These are phyloP conservation scores for Nannobrachium achirus DNA, from an alignment of 2,113 vertebrate species.

Conservation along the genomic window DNA sequence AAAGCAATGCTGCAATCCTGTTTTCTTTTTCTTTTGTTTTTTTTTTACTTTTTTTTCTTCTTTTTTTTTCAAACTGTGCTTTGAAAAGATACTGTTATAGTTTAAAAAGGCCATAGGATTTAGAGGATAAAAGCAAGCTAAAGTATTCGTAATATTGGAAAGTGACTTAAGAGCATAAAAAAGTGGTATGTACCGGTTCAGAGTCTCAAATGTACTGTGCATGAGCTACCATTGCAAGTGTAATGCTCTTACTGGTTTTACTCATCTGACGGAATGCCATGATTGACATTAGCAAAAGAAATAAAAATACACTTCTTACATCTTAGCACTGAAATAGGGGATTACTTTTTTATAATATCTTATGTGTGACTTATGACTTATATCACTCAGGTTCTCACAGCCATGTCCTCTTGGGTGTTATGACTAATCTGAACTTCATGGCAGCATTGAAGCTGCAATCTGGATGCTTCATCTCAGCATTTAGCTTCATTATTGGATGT, in stretches of 20 bases:
- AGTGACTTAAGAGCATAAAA: background rate
- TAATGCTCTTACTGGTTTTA: slow-evolving; percentile 2
- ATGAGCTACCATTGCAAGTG: slow-evolving; percentile 38
- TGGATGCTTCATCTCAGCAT: no score
- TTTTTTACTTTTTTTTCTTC: no score
- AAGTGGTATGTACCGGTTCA: slow-evolving; percentile 33
- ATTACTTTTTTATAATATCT: no score
- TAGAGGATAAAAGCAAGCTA: slow-evolving; percentile 49
- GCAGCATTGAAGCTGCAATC: no score
- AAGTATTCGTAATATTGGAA: slow-evolving; percentile 41
- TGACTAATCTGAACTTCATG: no score
- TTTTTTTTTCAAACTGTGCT: slow-evolving; percentile 20
- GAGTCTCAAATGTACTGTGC: slow-evolving; percentile 26
- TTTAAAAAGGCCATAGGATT: slow-evolving; percentile 62
- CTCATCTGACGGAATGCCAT: slow-evolving; percentile 4
- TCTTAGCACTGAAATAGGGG: no score
- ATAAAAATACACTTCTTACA: no score
- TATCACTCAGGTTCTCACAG: no score
- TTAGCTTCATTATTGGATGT: background rate
- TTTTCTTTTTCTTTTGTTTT: slow-evolving; percentile 19
- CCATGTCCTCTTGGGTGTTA: no score
- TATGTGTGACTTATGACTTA: no score
- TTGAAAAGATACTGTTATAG: slow-evolving; percentile 62
- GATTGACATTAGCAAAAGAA: background rate
- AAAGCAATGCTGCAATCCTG: slow-evolving; percentile 54